Base-by-base conservation (phyloP, 92 coral and sea anemone species). In the Epizoanthus illoricatus region DNA sequence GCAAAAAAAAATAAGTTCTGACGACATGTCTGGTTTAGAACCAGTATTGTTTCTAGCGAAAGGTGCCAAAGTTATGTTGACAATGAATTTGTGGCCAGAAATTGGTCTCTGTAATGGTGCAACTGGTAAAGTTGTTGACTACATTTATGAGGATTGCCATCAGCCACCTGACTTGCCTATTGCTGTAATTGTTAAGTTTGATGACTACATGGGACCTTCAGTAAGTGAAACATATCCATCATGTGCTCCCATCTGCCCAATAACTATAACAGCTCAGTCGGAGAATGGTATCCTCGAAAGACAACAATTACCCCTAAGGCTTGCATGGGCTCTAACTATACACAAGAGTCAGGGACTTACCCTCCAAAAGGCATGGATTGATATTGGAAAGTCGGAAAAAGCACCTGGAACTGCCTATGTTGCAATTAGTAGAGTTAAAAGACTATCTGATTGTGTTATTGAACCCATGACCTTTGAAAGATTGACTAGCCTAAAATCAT, bases 381-480 rank as follows among this genome's bases (percentile, higher is more conserved):
- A 49, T 49, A 49, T 72, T 52, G 76, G 76, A 47, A 72, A 72
- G 2, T 20, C 62, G 12, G 76, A 72, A 72, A 72, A 24, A 15
- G 76, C 40, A 72, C 60, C 76, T 47, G 54, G 76, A 72, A 41
- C 41, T 72, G 76, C 76, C 5, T 72, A 72, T 21, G 76, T 49
- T 47, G 76, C 76, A 45, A 72, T 72, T 20, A 72, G 76, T 12
- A 72, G 61, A 47, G 76, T 72, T 19, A 72, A 21, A 72, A 16
- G 60, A 45, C 12, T 47, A 52, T 72, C 76, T 6, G 7, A 72
- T 47, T 72, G 61, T 52, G 76, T 72, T 72, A 67, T 68, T 45
- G 66, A 81, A 47, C 85, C 85, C 41, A 79, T 63, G 84, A 79
- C 84, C 58, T 79, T 81, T 55, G 65, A 81, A 68, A 81, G 85